Evolutionary conservation across 2,113 vertebrate species (phyloP), one percentile per base, ranked within the genome.

Genomic region (Platichthys flesus): DNA sequence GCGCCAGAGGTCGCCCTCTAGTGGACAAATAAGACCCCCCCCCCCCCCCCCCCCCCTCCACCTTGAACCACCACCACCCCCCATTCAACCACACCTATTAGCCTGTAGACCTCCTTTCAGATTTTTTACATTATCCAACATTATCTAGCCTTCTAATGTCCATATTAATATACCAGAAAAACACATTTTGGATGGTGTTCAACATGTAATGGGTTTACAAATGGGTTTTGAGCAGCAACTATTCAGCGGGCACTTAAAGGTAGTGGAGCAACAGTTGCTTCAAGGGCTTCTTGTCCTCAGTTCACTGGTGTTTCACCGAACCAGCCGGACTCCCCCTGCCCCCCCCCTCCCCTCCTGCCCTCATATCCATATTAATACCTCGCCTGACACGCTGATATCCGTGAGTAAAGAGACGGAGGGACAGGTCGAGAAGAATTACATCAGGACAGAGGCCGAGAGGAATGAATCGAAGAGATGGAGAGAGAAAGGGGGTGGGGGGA

Each of bases 1-100:
- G 57, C 59, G 81, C 88, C 56, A 82, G 54, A 87, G 67, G 90
- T 81, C 54, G 74, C 91, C 92, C 91, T 90, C 92, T 94, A 70
- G 89, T 94, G 94, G 91, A 66, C n/a, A 59, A 24, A 65, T 14
- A 67, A 18, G 8, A 16, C 6, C 23, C 35, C 42, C 24, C 9
- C 24, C 24, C 9, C 24, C n/a, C 6, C 23, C 35, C 42, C 6
- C 23, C 35, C 42, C 24, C 9, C 24, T 5, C 15, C 13, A 4
- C 24, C 21, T 8, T 4, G 4, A 24, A 23, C 31, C 59, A 20
- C 59, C 35, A 61, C 24, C 35, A 61, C 24, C 13, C 24, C 26
- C 24, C 40, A 37, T 42, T 24, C 13, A 21, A 13, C 59, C 67
- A 62, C 58, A 74, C 74, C 54, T 54, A 9, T 57, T 20, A 68